phyloP scores from a whole-genome alignment of 2,888 invertebrate species.

The Electrophaes corylata region DNA sequence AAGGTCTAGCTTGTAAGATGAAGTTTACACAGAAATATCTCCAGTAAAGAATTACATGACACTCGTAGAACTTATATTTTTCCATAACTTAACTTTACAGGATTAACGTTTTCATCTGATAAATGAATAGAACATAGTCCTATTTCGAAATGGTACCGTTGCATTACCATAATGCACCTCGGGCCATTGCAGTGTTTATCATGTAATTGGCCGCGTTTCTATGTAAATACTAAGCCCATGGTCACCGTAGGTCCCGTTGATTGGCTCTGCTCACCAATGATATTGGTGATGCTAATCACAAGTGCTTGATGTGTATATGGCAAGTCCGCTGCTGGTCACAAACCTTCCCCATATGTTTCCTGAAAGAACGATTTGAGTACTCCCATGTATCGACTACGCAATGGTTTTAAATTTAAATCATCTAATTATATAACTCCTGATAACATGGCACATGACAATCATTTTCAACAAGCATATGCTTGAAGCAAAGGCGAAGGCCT shows the following conservation, averaged over 20 bases:
- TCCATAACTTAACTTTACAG: background rate
- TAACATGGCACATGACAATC: too few species aligned
- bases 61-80: background rate
- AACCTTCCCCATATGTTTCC: too few species aligned
- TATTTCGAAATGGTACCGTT: slow-evolving; percentile 17
- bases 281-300: slow-evolving; percentile 27
- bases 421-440: too few species aligned
- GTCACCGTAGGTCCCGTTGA: slow-evolving; percentile 35
- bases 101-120: too few species aligned
- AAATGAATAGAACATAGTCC: slow-evolving; percentile 1
- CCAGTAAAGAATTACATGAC: background rate
- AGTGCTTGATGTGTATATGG: background rate
- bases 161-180: slow-evolving; percentile 32
- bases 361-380: too few species aligned
- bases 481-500: too few species aligned
- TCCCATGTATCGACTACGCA: too few species aligned
- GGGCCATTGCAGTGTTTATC: slow-evolving; percentile 47
- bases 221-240: slow-evolving; percentile 49
- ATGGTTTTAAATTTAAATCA: too few species aligned
- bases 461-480: too few species aligned
- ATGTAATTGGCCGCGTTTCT: slow-evolving; percentile 50
- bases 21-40: background rate
- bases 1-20: background rate
- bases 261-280: slow-evolving; percentile 11
- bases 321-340: too few species aligned